phyloP scores from a whole-genome alignment of 2,113 vertebrate species.

The Morphnarchus princeps region DNA sequence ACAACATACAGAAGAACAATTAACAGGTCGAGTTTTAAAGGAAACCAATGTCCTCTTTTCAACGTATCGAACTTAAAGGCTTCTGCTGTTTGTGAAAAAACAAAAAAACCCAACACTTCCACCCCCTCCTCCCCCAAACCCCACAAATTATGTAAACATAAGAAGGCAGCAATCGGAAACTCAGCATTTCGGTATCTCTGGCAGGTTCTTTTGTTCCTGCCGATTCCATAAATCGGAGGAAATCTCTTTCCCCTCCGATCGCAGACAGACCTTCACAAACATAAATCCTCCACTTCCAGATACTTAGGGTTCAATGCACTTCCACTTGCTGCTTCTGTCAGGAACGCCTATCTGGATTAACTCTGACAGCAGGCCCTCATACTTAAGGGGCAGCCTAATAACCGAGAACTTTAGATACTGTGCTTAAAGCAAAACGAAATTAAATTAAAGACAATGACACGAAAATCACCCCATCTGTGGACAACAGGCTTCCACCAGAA shows the following conservation, averaged over 20 bases:
- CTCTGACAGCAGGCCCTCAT: neutral
- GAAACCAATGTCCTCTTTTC: neutral
- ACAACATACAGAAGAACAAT: neutral
- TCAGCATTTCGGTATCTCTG: neutral
- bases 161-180: neutral
- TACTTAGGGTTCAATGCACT: neutral
- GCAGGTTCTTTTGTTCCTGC: neutral
- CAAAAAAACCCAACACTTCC: no score
- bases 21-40: neutral
- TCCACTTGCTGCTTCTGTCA: neutral
- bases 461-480: neutral
- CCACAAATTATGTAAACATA: neutral
- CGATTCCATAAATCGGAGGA: neutral
- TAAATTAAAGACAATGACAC: neutral
- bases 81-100: neutral
- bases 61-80: neutral
- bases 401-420: neutral
- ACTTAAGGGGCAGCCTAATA: neutral
- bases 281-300: neutral
- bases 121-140: neutral
- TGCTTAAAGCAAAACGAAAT: neutral
- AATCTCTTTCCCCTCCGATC: neutral
- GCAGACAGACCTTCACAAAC: neutral
- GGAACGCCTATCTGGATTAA: neutral
- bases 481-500: neutral